Conservation (phyloP, 2,113 vertebrate species). For the Cephalopterus ornatus region DNA sequence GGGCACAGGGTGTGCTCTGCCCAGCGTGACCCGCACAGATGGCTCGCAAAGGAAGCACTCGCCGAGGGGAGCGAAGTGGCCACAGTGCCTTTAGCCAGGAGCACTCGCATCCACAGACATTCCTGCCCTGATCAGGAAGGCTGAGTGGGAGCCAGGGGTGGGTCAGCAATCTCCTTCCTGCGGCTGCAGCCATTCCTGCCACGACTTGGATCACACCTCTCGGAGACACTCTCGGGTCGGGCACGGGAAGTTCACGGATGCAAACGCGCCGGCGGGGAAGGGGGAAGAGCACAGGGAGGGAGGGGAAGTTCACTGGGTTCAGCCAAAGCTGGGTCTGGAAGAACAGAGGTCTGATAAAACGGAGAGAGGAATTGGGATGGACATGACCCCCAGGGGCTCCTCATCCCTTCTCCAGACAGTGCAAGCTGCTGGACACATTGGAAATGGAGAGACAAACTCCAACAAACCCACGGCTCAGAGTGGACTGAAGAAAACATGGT, state of each 20-base stretch:
- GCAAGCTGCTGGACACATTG: background rate
- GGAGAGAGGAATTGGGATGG: background rate
- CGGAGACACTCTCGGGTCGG: background rate
- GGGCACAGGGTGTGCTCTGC: background rate
- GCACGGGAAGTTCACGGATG: constrained; percentile 48
- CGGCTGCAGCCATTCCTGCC: background rate
- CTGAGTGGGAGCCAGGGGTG: constrained; percentile 41
- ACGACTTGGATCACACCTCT: constrained; percentile 15
- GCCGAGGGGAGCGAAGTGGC: background rate
- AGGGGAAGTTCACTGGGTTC: constrained; percentile 43
- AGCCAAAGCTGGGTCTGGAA: background rate
- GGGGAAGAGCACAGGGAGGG: background rate
- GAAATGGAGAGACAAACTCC: background rate
- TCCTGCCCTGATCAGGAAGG: constrained; percentile 35
- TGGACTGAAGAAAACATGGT: background rate
- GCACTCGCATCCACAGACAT: background rate
- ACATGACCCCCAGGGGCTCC: background rate
- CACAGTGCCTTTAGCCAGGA: background rate
- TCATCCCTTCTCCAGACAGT: background rate
- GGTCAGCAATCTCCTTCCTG: constrained; percentile 4
- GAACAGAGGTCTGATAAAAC: constrained; percentile 3
- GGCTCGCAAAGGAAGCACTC: background rate
- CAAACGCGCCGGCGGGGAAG: background rate
- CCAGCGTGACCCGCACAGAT: background rate
- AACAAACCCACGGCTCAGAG: background rate